A percentile compares a stretch with the other conserved stretches of the same genome.
phyloP scores from a whole-genome alignment of 2,888 invertebrate genomes.

The Tridacna crocea region DNA sequence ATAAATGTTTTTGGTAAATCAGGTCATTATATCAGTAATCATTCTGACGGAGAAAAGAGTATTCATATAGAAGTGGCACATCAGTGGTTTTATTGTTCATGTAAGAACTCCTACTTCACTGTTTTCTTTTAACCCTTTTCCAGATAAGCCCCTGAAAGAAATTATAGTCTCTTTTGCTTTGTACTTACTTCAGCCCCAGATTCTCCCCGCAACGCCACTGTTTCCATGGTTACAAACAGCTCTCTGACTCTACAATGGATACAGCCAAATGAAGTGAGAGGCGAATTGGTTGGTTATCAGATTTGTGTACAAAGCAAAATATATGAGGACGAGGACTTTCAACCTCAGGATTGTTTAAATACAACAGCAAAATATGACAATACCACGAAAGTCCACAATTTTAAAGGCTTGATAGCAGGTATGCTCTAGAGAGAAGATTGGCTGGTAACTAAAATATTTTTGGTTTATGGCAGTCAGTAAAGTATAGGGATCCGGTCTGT shows the following conservation, averaged over 20 bases:
- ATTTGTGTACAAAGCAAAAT: slow-evolving; percentile 12
- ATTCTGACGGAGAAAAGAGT: too few relatives aligned
- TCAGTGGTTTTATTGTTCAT: too few relatives aligned
- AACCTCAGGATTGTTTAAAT: not conserved
- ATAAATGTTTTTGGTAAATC: not conserved
- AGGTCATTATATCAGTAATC: too few relatives aligned
- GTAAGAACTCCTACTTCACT: too few relatives aligned
- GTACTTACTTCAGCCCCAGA: slow-evolving; percentile 4
- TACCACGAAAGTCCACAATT: not conserved
- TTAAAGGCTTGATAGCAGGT: not conserved
- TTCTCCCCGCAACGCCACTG: not conserved
- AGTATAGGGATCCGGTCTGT: not conserved
- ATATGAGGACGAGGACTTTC: slow-evolving; percentile 5
- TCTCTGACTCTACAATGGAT: not conserved
- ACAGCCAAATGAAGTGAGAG: not conserved
- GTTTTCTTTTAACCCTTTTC: too few relatives aligned
- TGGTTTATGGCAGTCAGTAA: not conserved
- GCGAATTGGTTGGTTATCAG: slow-evolving; percentile 2
- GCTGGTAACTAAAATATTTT: not conserved
- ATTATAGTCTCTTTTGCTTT: not conserved
- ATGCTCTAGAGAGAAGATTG: not conserved
- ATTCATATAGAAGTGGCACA: too few relatives aligned
- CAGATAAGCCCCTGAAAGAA: too few relatives aligned
- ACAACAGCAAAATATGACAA: not conserved
- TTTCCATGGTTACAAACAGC: not conserved